phyloP scores from a whole-genome alignment of 2,113 vertebrate species.

The Oryzias woworae region DNA sequence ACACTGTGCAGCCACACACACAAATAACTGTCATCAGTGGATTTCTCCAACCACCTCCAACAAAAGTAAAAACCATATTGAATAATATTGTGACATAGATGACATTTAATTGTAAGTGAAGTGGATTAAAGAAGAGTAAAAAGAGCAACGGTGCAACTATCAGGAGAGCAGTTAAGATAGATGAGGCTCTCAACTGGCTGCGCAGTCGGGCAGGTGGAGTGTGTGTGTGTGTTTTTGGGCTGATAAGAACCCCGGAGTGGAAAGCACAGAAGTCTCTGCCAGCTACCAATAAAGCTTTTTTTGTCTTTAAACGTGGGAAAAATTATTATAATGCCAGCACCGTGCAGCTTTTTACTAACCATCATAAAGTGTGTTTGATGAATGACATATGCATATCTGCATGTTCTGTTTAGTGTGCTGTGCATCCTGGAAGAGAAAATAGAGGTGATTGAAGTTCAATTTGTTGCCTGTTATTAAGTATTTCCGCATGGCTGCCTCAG shows the following conservation, averaged over 20 bases:
- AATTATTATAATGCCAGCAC: conserved; percentile 11
- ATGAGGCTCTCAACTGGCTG: conserved; percentile 66
- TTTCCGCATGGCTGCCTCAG: conserved; percentile 95
- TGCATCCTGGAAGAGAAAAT: conserved; percentile 84
- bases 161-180: conserved; percentile 65
- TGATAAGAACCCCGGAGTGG: conserved; percentile 71
- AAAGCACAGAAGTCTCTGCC: conserved; percentile 34
- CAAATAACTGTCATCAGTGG: conserved; percentile 41
- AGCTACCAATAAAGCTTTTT: conserved; percentile 28
- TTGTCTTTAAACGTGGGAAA: conserved; percentile 37
- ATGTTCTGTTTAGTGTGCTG: conserved; percentile 83
- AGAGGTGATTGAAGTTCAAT: conserved; percentile 99
- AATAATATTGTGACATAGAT: conserved; percentile 45
- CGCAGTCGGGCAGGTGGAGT: conserved; percentile 36
- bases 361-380: conserved; percentile 28
- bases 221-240: conserved; percentile 62
- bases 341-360: too few relatives aligned
- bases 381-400: conserved; percentile 45
- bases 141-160: conserved; percentile 45
- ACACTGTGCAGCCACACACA: conserved; percentile 44
- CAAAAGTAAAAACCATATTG: conserved; percentile 23
- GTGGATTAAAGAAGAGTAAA: conserved; percentile 33
- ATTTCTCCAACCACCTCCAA: conserved; percentile 41
- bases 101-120: conserved; percentile 69
- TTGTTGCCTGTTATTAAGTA: conserved; percentile 99